Evolutionary conservation across 1,140 invertebrate species (phyloP).

Genomic region (Bombus sibiricus): DNA sequence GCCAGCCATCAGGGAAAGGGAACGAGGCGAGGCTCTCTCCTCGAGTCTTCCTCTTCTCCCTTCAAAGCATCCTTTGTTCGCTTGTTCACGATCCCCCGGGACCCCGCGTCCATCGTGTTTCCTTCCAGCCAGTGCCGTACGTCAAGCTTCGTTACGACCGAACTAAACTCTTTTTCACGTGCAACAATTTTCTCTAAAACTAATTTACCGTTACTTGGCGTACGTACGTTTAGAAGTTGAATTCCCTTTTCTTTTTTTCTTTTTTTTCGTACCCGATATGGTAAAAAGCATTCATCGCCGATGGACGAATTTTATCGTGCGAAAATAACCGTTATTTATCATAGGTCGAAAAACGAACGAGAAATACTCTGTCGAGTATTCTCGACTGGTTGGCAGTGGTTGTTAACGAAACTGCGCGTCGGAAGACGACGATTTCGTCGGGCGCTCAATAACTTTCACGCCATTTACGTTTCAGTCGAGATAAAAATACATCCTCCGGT

Average conservation of each 20-base stretch:
- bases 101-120: slow-evolving; percentile 69
- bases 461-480: slow-evolving; percentile 16
- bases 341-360: background rate
- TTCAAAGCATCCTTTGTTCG: slow-evolving; percentile 77
- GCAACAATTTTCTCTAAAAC: slow-evolving; percentile 2
- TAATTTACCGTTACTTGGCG: background rate
- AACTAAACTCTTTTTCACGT: slow-evolving; percentile 35
- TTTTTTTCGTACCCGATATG: no score
- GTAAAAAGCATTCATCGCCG: background rate
- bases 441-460: slow-evolving; percentile 5
- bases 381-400: background rate
- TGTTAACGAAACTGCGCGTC: background rate
- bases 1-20: slow-evolving; percentile 58
- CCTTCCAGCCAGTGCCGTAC: slow-evolving; percentile 55
- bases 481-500: slow-evolving; percentile 39
- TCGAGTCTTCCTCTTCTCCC: slow-evolving; percentile 64
- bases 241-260: background rate
- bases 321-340: background rate
- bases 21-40: slow-evolving; percentile 55
- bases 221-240: background rate
- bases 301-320: background rate
- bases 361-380: background rate
- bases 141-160: slow-evolving; percentile 40
- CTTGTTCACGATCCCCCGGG: slow-evolving; percentile 70
- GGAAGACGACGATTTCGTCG: background rate